phyloP scores from a whole-genome alignment of 2,888 invertebrate genomes.

The Lucinisca nassula region DNA sequence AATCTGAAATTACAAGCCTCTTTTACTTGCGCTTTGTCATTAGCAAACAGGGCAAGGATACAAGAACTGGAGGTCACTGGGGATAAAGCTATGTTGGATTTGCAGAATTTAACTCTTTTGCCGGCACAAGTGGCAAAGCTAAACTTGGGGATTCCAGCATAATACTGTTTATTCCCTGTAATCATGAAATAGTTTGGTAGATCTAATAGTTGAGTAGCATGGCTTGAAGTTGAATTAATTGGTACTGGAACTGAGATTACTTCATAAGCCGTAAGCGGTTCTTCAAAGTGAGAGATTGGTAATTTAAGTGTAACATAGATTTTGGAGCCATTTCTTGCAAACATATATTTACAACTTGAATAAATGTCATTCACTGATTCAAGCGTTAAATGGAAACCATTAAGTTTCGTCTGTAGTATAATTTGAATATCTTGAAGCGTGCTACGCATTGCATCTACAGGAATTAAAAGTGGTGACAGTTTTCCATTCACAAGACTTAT shows the following conservation, averaged over 20 bases:
- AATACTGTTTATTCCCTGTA: conserved; percentile 24
- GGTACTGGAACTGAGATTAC: conserved; percentile 56
- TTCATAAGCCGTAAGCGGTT: conserved; percentile 47
- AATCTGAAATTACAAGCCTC: conserved; percentile 34
- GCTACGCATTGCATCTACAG: not conserved
- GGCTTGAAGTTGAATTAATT: conserved; percentile 50
- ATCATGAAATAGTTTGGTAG: conserved; percentile 45
- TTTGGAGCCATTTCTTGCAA: conserved; percentile 32
- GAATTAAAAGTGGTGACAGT: conserved; percentile 40
- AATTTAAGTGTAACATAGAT: conserved; percentile 49
- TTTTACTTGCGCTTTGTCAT: conserved; percentile 26
- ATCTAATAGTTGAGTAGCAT: conserved; percentile 59
- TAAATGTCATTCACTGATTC: conserved; percentile 12
- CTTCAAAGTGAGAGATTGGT: conserved; percentile 48
- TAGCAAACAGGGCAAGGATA: conserved; percentile 29
- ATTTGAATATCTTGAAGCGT: conserved; percentile 25
- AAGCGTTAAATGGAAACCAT: conserved; percentile 26
- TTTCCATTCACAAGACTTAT: conserved; percentile 34
- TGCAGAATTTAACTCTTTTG: conserved; percentile 2
- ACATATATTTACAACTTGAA: conserved; percentile 29
- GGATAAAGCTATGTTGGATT: conserved; percentile 2
- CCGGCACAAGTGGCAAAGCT: conserved; percentile 15
- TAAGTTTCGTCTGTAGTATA: conserved; percentile 17
- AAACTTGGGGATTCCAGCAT: not conserved
- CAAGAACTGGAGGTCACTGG: conserved; percentile 33